Conservation (phyloP, 2,113 vertebrate species). For the Podilymbus podiceps region DNA sequence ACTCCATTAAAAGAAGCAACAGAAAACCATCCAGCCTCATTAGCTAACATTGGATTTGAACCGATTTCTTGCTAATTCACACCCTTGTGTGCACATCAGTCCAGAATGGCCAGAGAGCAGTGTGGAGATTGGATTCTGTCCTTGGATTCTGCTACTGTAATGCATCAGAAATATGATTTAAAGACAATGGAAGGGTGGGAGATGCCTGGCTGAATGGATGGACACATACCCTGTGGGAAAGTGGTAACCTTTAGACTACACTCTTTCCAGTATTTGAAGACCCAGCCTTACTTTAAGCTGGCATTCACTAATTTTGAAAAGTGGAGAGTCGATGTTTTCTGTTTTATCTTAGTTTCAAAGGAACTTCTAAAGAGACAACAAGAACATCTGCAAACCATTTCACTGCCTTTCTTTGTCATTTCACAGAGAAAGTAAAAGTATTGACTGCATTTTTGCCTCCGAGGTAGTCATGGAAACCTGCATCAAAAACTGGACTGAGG, state of each 20-base stretch:
- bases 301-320: not conserved
- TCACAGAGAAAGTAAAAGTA: not conserved
- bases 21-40: not conserved
- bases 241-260: not conserved
- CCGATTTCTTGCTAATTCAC: not conserved
- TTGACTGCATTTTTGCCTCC: not conserved
- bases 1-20: constrained; percentile 1
- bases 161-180: not conserved
- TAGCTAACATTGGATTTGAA: not conserved
- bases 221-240: not conserved
- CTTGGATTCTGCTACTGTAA: not conserved
- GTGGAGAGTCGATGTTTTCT: not conserved
- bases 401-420: not conserved
- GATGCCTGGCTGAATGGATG: not conserved
- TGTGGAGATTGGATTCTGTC: not conserved
- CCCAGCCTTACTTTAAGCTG: not conserved
- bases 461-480: constrained; percentile 41
- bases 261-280: not conserved
- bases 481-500: not conserved
- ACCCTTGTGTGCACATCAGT: not conserved
- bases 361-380: not conserved
- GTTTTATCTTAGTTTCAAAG: not conserved
- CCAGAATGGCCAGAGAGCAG: not conserved
- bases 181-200: not conserved
- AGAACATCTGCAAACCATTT: not conserved